Conservation (phyloP, 2,888 invertebrate genomes). For the Hemithea aestivaria region DNA sequence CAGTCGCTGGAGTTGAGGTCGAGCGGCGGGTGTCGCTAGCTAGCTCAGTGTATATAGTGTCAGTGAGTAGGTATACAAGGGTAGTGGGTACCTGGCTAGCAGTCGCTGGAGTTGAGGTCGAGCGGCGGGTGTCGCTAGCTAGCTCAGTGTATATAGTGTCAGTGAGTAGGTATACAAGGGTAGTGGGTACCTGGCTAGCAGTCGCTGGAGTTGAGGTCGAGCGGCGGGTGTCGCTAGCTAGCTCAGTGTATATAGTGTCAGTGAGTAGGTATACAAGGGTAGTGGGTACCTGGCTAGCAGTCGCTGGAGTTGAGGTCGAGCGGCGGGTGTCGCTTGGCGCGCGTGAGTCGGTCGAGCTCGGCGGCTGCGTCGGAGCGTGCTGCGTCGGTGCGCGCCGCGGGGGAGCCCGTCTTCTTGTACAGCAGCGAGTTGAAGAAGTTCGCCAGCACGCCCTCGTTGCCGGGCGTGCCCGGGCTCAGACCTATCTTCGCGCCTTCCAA, state of each 20-base stretch:
- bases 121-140: slow-evolving; percentile 4
- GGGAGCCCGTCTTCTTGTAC: slow-evolving; percentile 93
- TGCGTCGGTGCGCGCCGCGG: slow-evolving; percentile 76
- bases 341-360: slow-evolving; percentile 92
- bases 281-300: slow-evolving; percentile 44
- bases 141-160: no score
- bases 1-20: slow-evolving; percentile 3
- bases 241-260: no score
- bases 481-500: slow-evolving; percentile 87
- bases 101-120: slow-evolving; percentile 14
- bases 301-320: slow-evolving; percentile 78
- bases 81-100: slow-evolving; percentile 14
- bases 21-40: slow-evolving; percentile 1
- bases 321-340: slow-evolving; percentile 84
- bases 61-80: slow-evolving; percentile 13
- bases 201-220: slow-evolving; percentile 14
- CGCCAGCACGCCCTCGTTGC: slow-evolving; percentile 93
- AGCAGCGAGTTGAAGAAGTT: slow-evolving; percentile 99
- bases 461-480: slow-evolving; percentile 83
- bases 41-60: no score
- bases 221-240: slow-evolving; percentile 3
- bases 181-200: slow-evolving; percentile 8
- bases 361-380: slow-evolving; percentile 94
- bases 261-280: not conserved
- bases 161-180: not conserved